Percentiles rank a stretch among this genome's conserved stretches.
Evolutionary conservation across 2,113 vertebrate genomes (phyloP).

Genomic region (Odocoileus hemionus): DNA sequence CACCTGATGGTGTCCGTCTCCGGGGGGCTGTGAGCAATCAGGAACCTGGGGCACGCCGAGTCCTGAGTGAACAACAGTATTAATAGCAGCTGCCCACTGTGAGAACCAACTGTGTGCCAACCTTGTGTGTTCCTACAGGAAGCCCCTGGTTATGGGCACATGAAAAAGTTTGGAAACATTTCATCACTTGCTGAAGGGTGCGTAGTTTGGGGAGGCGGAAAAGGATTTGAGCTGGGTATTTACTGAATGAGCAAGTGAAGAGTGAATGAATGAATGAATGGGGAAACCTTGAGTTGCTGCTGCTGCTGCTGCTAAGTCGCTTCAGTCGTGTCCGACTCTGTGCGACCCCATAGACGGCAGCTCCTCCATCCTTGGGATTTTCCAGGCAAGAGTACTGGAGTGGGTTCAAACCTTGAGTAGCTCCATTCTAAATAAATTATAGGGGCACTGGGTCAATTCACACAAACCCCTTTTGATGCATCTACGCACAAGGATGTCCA

Average conservation of each 20-base stretch:
- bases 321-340: too few species aligned
- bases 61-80: background rate
- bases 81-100: background rate
- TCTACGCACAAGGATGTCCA: fast-evolving
- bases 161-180: too few species aligned
- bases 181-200: too few species aligned
- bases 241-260: background rate
- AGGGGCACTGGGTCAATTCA: background rate
- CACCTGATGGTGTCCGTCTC: background rate
- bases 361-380: too few species aligned
- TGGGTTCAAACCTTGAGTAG: background rate
- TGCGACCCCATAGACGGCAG: too few species aligned
- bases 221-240: background rate
- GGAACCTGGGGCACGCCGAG: background rate
- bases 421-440: background rate
- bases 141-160: background rate
- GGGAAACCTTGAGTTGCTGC: background rate
- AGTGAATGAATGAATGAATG: background rate
- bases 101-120: background rate
- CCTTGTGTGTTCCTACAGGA: background rate
- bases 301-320: too few species aligned
- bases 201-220: fast-evolving
- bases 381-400: too few species aligned
- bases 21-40: too few species aligned
- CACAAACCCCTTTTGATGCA: fast-evolving